Evolutionary conservation across 92 coral and sea anemone species (phyloP).

Genomic region (Zoanthus sociatus): DNA sequence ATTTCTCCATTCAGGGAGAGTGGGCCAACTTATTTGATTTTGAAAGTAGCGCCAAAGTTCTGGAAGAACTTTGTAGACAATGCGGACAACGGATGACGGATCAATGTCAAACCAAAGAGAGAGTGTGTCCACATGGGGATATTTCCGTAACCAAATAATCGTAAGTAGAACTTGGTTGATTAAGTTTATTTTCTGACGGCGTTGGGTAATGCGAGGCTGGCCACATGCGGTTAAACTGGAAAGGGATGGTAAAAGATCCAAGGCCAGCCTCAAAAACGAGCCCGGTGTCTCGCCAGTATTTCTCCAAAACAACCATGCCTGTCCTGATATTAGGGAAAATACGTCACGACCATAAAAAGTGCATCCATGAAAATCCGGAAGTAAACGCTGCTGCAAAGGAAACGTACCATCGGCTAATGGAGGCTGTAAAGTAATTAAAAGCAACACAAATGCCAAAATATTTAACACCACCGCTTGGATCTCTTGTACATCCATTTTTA

Average conservation of each 20-base stretch:
- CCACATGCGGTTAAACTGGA: conserved; percentile 13
- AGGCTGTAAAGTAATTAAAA: conserved; percentile 23
- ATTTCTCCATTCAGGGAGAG: conserved; percentile 49
- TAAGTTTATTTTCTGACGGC: conserved; percentile 47
- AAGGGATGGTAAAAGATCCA: conserved; percentile 22
- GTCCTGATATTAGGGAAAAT: conserved; percentile 54
- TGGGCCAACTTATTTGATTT: conserved; percentile 60
- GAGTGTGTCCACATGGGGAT: conserved; percentile 44
- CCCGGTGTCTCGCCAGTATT: conserved; percentile 3
- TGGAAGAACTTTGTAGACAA: conserved; percentile 52
- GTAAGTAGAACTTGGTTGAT: conserved; percentile 48
- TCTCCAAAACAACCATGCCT: conserved; percentile 47
- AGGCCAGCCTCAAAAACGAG: neutral
- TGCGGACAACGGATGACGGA: conserved; percentile 51
- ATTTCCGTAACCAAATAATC: conserved; percentile 56
- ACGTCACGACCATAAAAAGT: conserved; percentile 49
- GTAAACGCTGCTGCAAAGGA: conserved; percentile 51
- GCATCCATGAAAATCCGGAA: conserved; percentile 48
- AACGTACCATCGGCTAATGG: conserved; percentile 16
- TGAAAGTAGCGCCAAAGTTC: conserved; percentile 58
- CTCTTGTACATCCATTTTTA: conserved; percentile 43
- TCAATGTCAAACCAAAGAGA: conserved; percentile 59
- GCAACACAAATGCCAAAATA: conserved; percentile 41
- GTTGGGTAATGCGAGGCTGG: conserved; percentile 44
- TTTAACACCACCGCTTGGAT: conserved; percentile 38